phyloP scores from a whole-genome alignment of 1,140 invertebrate genomes.

The Pseudoatta argentina region DNA sequence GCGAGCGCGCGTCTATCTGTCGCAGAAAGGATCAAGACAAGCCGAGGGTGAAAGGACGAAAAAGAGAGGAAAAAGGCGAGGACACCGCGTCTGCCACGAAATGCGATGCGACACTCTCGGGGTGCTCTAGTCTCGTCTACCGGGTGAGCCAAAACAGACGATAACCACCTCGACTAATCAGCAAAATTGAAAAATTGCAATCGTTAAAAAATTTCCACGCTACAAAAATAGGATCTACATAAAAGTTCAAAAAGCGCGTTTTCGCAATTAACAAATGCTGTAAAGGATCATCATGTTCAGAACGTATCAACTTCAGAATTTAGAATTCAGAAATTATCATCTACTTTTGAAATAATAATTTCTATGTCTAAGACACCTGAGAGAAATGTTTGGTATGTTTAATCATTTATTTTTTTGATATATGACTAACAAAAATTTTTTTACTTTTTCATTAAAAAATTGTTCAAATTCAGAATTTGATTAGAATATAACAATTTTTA shows the following conservation, averaged over 20 bases:
- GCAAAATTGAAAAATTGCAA: neutral
- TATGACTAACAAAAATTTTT: no score
- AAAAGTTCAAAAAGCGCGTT: neutral
- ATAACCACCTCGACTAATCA: neutral
- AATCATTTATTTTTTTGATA: no score
- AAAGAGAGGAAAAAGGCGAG: constrained; percentile 48
- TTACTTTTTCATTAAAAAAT: no score
- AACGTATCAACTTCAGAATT: neutral
- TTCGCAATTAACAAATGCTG: neutral
- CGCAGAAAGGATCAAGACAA: constrained; percentile 53
- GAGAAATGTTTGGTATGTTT: no score
- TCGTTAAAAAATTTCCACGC: neutral
- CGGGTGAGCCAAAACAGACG: constrained; percentile 19
- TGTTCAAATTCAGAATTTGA: no score
- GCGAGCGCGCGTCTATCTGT: constrained; percentile 66
- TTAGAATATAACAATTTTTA: no score
- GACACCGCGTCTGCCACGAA: constrained; percentile 43
- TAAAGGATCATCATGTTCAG: neutral
- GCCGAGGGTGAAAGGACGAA: constrained; percentile 55
- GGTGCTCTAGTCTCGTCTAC: constrained; percentile 50
- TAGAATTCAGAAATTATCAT: neutral
- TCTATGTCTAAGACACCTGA: no score
- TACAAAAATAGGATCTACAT: neutral
- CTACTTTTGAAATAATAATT: no score
- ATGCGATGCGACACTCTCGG: constrained; percentile 61